Evolutionary conservation across 35 echinoderm and acorn worm genomes (phyloP).

Genomic region (Ptychodera flava): DNA sequence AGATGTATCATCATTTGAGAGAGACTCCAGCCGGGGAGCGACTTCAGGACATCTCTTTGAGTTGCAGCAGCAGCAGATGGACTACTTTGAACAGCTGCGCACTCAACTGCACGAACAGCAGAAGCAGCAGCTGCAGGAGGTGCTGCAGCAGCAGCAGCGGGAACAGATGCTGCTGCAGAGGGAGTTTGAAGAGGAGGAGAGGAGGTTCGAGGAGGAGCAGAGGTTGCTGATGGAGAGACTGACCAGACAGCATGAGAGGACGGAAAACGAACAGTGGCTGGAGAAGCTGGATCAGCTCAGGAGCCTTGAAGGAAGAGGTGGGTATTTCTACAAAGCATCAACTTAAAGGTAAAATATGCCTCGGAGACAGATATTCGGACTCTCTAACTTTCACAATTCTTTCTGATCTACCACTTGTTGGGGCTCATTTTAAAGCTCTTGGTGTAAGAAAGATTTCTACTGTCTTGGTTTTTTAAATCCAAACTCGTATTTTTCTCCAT

Average conservation of each 20-base stretch:
- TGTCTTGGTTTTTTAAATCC: too few species aligned
- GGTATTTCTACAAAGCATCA: too few species aligned
- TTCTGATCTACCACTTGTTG: too few species aligned
- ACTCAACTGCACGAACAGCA: conserved; percentile 55
- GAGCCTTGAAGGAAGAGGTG: not conserved
- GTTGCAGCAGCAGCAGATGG: conserved; percentile 46
- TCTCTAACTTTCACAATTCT: too few species aligned
- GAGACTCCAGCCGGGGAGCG: not conserved
- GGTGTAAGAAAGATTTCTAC: too few species aligned
- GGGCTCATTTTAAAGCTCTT: too few species aligned
- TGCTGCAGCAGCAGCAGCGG: conserved; percentile 54
- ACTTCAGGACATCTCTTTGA: not conserved
- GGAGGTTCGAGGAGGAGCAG: conserved; percentile 8
- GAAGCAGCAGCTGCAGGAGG: conserved; percentile 50
- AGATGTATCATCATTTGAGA: not conserved
- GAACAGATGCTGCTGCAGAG: not conserved
- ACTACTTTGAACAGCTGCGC: conserved; percentile 65
- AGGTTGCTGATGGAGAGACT: conserved; percentile 29
- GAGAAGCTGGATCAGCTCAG: not conserved
- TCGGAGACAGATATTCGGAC: too few species aligned
- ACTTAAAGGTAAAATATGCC: too few species aligned
- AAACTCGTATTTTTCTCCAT: too few species aligned
- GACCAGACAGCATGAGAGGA: not conserved
- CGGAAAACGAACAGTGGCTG: not conserved
- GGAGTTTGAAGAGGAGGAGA: not conserved